These are phyloP conservation scores for Apantesis nais DNA, from an alignment of 2,888 invertebrate species.

Conservation along the genomic window DNA sequence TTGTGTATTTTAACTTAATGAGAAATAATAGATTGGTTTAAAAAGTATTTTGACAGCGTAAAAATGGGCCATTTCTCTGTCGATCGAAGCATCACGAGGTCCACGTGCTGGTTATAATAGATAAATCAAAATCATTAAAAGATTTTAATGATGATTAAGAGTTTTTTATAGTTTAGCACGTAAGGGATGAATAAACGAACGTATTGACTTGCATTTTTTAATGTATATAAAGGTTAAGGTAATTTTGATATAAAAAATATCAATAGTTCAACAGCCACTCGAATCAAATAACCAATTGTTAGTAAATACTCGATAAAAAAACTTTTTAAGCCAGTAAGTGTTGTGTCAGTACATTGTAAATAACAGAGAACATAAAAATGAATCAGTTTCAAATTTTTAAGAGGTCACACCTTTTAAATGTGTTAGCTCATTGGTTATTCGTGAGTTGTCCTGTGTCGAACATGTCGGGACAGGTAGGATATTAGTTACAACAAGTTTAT, in stretches of 20 bases:
- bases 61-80: too few relatives aligned
- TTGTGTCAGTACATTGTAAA: conserved; percentile 29
- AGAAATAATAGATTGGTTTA: too few relatives aligned
- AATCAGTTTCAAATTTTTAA: conserved; percentile 37
- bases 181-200: not conserved
- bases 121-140: too few relatives aligned
- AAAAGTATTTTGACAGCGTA: too few relatives aligned
- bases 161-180: not conserved
- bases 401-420: conserved; percentile 39
- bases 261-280: conserved; percentile 5
- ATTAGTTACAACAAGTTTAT: conserved; percentile 17
- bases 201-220: not conserved
- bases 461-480: conserved; percentile 64
- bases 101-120: too few relatives aligned
- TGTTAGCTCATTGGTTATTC: conserved; percentile 48
- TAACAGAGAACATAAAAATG: conserved; percentile 38
- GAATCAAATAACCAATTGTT: conserved; percentile 15
- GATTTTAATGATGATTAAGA: not conserved
- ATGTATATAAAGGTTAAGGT: not conserved
- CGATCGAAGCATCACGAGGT: too few relatives aligned
- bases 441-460: conserved; percentile 50
- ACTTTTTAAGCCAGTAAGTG: conserved; percentile 23
- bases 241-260: not conserved
- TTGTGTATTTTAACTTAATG: too few relatives aligned
- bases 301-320: too few relatives aligned